Evolutionary conservation across 2,113 vertebrate species (phyloP), one percentile per base, ranked within the genome.

Genomic region (Nothoprocta perdicaria): DNA sequence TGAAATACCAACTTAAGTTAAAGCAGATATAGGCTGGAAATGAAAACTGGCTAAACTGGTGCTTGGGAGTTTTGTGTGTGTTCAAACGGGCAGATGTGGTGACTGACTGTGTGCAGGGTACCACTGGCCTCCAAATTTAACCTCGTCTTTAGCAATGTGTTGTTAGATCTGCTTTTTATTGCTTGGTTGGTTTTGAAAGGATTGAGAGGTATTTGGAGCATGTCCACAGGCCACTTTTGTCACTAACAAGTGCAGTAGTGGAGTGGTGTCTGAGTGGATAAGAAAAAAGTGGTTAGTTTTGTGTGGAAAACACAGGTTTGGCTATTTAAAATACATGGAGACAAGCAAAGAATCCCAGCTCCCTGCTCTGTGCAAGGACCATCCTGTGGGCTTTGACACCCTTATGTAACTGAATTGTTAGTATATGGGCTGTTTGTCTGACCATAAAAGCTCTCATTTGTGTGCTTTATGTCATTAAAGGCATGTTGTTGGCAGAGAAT

Each of bases 401-500:
- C 48, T 75, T 38, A 17, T 80, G 77, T 74, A 67, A 87, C 74
- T 82, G 91, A 90, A 96, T 85, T 85, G 79, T 52, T 76, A 91
- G 65, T 75, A 83, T 85, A 75, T 85, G 87, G 52, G 29, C 68
- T 29, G 9, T 87, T 89, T 91, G 31, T 88, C 75, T 92, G 91
- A 74, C 91, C 89, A 83, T 68, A 89, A 71, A 90, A 83, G 35
- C 79, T 92, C 92, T 93, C 77, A 80, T 89, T 94, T 73, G 29
- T 0, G 0, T 83, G 48, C 76, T 86, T 94, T 78, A 84, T 26
- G 80, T 78, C 92, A 92, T 92, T 78, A 71, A 91, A 88, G 57
- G 62, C 87, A 86, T 78, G 57, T 77, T 81, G 61, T 94, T 68
- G 61, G 52, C 87, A 93, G 82, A 93, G 93, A 80, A 67, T 38